Evolutionary conservation across 1,140 invertebrate genomes (phyloP).

Genomic region (Dysdera silvatica): DNA sequence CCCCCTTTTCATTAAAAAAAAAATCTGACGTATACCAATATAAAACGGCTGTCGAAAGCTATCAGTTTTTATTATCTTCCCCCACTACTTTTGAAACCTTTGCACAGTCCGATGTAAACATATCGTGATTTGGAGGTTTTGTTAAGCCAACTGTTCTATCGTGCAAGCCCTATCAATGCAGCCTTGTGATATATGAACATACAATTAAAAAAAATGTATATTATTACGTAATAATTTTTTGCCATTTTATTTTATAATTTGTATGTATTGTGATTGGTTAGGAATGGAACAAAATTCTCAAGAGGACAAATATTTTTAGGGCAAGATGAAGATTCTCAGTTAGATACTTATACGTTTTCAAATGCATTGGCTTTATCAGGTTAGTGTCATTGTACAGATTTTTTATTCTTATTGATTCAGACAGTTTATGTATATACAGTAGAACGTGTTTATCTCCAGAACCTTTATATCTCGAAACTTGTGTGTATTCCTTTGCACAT

Average conservation of each 20-base stretch:
- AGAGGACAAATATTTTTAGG: conserved; percentile 40
- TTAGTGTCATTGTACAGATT: conserved; percentile 23
- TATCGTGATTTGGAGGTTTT: neutral
- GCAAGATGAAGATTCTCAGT: conserved; percentile 37
- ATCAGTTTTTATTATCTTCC: too few relatives aligned
- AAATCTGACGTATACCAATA: too few relatives aligned
- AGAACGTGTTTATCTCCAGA: too few relatives aligned
- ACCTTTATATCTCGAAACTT: too few relatives aligned
- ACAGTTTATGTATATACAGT: too few relatives aligned
- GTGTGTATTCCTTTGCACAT: too few relatives aligned
- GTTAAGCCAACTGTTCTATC: neutral
- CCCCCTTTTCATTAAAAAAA: too few relatives aligned
- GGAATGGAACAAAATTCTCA: conserved; percentile 38
- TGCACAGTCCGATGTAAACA: too few relatives aligned
- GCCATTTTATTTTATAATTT: neutral
- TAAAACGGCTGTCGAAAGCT: too few relatives aligned
- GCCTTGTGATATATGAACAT: neutral
- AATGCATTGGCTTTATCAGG: conserved; percentile 79
- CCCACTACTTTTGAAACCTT: too few relatives aligned
- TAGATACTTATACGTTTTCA: conserved; percentile 73
- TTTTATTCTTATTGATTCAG: conserved; percentile 14
- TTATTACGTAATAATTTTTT: neutral
- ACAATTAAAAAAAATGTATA: neutral
- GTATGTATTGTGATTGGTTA: too few relatives aligned
- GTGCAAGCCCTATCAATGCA: neutral